Evolutionary conservation across 2,113 vertebrate species (phyloP).

Genomic region (Carassius carassius): DNA sequence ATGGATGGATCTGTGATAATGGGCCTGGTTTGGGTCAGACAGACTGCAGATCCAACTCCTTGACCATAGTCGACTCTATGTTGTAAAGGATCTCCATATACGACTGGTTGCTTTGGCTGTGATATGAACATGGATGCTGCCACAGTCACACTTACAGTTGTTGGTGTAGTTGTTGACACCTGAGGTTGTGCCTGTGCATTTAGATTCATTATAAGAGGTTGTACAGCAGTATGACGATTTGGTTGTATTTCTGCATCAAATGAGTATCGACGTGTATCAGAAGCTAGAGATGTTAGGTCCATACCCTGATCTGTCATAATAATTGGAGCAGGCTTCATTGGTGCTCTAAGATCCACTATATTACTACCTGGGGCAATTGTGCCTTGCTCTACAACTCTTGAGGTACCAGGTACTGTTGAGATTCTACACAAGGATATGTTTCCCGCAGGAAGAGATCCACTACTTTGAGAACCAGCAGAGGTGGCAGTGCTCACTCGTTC

Average conservation of each 20-base stretch:
- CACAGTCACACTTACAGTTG: slow-evolving; percentile 86
- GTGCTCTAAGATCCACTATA: slow-evolving; percentile 88
- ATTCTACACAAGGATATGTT: slow-evolving; percentile 91
- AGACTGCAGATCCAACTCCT: slow-evolving; percentile 86
- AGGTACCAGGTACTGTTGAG: slow-evolving; percentile 84
- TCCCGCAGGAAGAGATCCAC: slow-evolving; percentile 83
- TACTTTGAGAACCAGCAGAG: slow-evolving; percentile 76
- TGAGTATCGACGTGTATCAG: slow-evolving; percentile 89
- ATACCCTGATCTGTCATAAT: slow-evolving; percentile 98
- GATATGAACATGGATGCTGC: slow-evolving; percentile 88
- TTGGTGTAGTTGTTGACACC: slow-evolving; percentile 80
- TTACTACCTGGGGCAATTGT: slow-evolving; percentile 77
- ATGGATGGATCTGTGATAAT: slow-evolving; percentile 73
- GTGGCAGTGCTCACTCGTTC: slow-evolving; percentile 75
- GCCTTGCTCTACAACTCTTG: slow-evolving; percentile 81
- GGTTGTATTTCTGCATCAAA: slow-evolving; percentile 84
- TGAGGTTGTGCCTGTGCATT: slow-evolving; percentile 93
- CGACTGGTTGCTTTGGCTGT: slow-evolving; percentile 84
- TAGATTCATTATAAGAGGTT: slow-evolving; percentile 94
- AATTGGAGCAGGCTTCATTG: slow-evolving; percentile 86
- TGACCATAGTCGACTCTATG: slow-evolving; percentile 93
- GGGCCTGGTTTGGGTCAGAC: slow-evolving; percentile 87
- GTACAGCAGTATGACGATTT: slow-evolving; percentile 86
- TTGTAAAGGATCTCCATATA: slow-evolving; percentile 95
- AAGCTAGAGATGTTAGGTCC: slow-evolving; percentile 94